Conservation (phyloP, 2,888 invertebrate genomes). For the Balanococcus diminutus region DNA sequence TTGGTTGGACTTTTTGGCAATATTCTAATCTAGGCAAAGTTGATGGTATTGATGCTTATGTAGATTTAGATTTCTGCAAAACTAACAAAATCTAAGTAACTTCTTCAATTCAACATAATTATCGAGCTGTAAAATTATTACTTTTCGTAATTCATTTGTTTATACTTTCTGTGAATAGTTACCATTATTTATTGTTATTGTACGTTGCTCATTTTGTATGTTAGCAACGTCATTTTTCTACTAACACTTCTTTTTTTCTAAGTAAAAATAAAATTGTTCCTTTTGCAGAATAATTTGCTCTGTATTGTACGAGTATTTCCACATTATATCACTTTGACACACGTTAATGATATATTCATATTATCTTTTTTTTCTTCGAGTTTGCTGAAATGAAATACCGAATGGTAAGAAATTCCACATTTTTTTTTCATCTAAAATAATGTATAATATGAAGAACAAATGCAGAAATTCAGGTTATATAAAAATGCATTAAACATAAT, state of each 20-base stretch:
- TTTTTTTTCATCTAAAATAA: neutral
- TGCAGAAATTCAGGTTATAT: neutral
- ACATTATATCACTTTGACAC: neutral
- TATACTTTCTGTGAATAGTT: conserved; percentile 35
- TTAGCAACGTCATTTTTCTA: conserved; percentile 10
- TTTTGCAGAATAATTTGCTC: neutral
- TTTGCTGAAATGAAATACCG: neutral
- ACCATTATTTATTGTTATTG: conserved; percentile 31
- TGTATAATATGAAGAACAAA: neutral
- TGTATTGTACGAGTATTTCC: neutral
- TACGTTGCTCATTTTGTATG: neutral
- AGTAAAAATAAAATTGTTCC: neutral
- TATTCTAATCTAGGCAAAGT: neutral
- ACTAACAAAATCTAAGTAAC: neutral
- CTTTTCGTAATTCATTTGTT: neutral
- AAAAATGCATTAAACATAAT: conserved; percentile 4
- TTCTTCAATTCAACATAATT: too few species aligned
- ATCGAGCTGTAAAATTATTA: conserved; percentile 12
- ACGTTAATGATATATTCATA: neutral
- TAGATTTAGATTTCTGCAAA: conserved; percentile 1
- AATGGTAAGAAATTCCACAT: neutral
- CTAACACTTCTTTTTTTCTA: neutral
- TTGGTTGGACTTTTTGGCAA: conserved; percentile 16
- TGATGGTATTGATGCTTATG: neutral
- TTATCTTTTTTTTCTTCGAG: neutral